Evolutionary conservation across 2,113 vertebrate genomes (phyloP).

Genomic region (Marcusenius ussheri): DNA sequence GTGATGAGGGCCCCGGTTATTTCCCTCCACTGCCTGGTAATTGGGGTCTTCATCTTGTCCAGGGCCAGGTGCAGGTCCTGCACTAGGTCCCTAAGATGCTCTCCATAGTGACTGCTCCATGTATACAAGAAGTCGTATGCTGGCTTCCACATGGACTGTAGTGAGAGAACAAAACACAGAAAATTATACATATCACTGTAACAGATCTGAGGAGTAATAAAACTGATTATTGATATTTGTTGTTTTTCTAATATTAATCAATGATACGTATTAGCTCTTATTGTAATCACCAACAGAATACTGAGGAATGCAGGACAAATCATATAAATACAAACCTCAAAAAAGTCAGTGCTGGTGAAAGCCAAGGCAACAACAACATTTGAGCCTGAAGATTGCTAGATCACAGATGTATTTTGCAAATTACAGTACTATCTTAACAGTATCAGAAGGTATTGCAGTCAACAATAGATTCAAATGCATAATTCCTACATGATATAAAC

Average conservation of each 20-base stretch:
- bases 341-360: not conserved
- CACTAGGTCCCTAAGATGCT: constrained; percentile 77
- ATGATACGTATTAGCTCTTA: not conserved
- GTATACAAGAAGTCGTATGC: constrained; percentile 92
- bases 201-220: not conserved
- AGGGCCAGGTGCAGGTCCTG: constrained; percentile 85
- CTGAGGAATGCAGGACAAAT: not conserved
- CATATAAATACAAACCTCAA: not conserved
- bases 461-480: not conserved
- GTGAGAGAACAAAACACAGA: constrained; percentile 16
- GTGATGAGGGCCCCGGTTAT: constrained; percentile 83
- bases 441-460: not conserved
- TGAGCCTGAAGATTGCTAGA: not conserved
- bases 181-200: not conserved
- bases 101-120: constrained; percentile 80
- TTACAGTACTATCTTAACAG: not conserved
- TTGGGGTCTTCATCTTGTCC: constrained; percentile 93
- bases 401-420: not conserved
- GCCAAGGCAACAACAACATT: not conserved
- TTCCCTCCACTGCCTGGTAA: constrained; percentile 85
- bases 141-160: constrained; percentile 95
- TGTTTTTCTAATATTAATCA: not conserved
- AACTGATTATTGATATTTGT: not conserved
- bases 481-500: not conserved
- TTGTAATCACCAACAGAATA: not conserved